Evolutionary conservation across 2,797 vertebrate species (phyloP), one percentile per base, ranked within the genome.

Genomic region (Rhodeus uyekii): DNA sequence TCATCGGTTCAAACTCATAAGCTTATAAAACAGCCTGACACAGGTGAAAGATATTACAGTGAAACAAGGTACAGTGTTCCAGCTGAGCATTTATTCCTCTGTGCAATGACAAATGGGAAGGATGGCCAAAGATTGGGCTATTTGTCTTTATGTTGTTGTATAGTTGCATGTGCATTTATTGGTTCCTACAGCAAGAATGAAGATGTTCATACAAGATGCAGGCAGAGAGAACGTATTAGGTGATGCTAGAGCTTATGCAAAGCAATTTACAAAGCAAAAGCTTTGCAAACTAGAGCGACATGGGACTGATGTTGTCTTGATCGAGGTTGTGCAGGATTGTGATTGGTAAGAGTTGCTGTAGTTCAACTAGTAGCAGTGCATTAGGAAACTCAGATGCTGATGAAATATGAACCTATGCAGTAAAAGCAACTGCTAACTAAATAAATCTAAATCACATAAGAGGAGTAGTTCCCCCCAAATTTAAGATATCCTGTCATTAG

Each of bases 121-220:
- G 34, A 73, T 8, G 48, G 27, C 50, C 38, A 13, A 18, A 38
- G 50, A 75, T 58, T 58, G 73, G 27, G 53, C 24, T 53, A 60
- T 76, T 61, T 27, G 44, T 76, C 74, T 44, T 76, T 29, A 18
- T 74, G 24, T 61, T 76, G 27, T 76, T 61, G 74, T 44, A 61
- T 22, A 60, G 38, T 29, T 19, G 53, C 8, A 2, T 50, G n/a
- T 13, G 18, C 48, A 55, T 53, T 53, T 36, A 36, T 76, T 61
- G 73, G 29, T 61, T 76, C 55, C 36, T 48, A 58, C 46, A 58
- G 34, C 50, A 39, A 75, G 50, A 58, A 8, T 10, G n/a, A 29
- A 4, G 16, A 44, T 44, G 32, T 60, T 27, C 16, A 60, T 61
- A 76, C 22, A 61, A 27, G 38, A 39, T 9, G 29, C 36, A 39